Evolutionary conservation across 2,797 vertebrate genomes (phyloP), one percentile per base, ranked within the genome.

Genomic region (Epinephelus coioides): DNA sequence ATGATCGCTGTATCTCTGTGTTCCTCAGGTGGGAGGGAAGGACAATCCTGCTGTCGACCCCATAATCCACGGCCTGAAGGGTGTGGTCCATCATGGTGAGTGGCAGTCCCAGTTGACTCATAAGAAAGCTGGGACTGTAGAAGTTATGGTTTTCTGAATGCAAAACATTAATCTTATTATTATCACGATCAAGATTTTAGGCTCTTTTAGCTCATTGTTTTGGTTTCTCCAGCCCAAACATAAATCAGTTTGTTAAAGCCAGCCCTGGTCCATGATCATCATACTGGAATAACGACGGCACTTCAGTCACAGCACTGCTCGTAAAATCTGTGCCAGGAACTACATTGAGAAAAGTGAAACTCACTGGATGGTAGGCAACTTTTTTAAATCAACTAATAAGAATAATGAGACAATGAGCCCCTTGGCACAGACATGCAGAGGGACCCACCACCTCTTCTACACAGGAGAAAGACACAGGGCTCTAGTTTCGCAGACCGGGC

Each of bases 61-160:
- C 62, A 97, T 99, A 91, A 99, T 99, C 95, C 97, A 98, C 25
- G 98, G 98, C 68, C 91, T 99, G 91, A 97, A 97, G 93, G 97
- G 97, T 0, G 98, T 99, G 74, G 98, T 99, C 53, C 98, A 99
- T 96, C 98, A 99, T 0, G 98, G 98, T 99, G 93, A 97, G 98
- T 96, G 86, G 51, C 66, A 76, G n/a, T 38, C 14, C 34, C n/a
- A 27, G 18, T 7, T 57, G 30, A 51, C 1, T 55, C 3, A 23
- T 30, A 6, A 44, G 18, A 54, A 7, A 63, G 8, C 4, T 10
- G 18, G 10, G 30, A 40, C 19, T 55, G 17, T 25, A 19, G 11
- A 13, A 27, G 27, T 53, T 43, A 2, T 12, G 65, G 23, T n/a
- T 34, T 30, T 61, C 21, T 53, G 4, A 23, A 14, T 9, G 1